Evolutionary conservation across 2,113 vertebrate species (phyloP).

Genomic region (Microcebus lehilahytsara): DNA sequence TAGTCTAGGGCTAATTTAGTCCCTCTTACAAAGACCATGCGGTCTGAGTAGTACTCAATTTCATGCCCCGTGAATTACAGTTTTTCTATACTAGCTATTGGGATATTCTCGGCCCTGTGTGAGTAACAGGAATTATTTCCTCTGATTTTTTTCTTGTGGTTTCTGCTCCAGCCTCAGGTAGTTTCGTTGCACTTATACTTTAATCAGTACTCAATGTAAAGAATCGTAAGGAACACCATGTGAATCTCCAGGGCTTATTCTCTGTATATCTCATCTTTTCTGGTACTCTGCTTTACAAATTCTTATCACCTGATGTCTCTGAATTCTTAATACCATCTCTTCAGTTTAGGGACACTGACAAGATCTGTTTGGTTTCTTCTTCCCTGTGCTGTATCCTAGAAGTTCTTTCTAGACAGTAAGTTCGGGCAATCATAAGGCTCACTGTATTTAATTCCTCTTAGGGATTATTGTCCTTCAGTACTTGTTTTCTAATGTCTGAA

Average conservation of each 20-base stretch:
- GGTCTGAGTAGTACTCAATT: not conserved
- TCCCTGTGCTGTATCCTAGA: not conserved
- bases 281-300: not conserved
- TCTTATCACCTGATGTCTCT: not conserved
- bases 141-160: not conserved
- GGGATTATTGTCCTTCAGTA: not conserved
- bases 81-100: not conserved
- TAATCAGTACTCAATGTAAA: not conserved
- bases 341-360: not conserved
- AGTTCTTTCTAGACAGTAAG: not conserved
- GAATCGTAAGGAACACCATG: too few relatives aligned
- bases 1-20: not conserved
- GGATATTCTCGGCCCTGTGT: not conserved
- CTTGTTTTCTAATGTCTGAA: not conserved
- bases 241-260: not conserved
- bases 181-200: not conserved
- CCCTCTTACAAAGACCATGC: not conserved
- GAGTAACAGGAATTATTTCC: not conserved
- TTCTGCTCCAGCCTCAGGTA: not conserved
- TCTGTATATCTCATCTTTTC: not conserved
- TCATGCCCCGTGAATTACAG: not conserved
- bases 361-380: not conserved
- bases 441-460: not conserved
- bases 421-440: not conserved
- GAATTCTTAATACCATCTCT: not conserved